These are phyloP conservation scores for Pogonognathellus flavescens DNA, from an alignment of 1,140 invertebrate genomes.

Conservation along the genomic window DNA sequence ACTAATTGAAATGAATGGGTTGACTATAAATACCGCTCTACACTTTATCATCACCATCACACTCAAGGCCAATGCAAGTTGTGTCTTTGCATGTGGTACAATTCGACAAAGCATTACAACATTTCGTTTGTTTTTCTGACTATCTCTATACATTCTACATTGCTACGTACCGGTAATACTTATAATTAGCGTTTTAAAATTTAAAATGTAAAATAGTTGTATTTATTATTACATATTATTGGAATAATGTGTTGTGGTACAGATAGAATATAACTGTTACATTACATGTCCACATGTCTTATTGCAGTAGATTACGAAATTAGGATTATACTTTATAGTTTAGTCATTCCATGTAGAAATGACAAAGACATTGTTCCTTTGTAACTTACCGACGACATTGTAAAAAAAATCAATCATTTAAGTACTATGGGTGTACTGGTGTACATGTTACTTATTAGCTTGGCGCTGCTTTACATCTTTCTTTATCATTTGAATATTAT, in stretches of 20 bases:
- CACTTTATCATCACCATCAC: too few species aligned
- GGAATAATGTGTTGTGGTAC: constrained; percentile 19
- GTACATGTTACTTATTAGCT: neutral
- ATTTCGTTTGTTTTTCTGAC: too few species aligned
- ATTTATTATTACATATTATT: constrained; percentile 16
- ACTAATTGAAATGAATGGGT: too few species aligned
- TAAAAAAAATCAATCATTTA: constrained; percentile 15
- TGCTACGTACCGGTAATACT: constrained; percentile 35
- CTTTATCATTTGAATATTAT: neutral
- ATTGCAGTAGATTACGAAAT: constrained; percentile 37
- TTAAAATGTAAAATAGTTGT: constrained; percentile 41
- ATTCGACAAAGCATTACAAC: too few species aligned
- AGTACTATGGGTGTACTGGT: too few species aligned
- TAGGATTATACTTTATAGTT: neutral
- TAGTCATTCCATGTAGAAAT: neutral
- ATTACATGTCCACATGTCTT: constrained; percentile 29
- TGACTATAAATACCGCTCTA: too few species aligned
- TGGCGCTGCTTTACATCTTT: neutral
- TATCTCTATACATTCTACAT: too few species aligned
- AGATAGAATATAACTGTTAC: neutral
- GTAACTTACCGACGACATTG: neutral
- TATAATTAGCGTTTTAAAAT: constrained; percentile 29
- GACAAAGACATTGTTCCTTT: neutral
- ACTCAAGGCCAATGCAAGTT: too few species aligned
- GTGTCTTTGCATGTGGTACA: too few species aligned